Evolutionary conservation across 2,113 vertebrate species (phyloP).

Genomic region (Sorex fumeus): DNA sequence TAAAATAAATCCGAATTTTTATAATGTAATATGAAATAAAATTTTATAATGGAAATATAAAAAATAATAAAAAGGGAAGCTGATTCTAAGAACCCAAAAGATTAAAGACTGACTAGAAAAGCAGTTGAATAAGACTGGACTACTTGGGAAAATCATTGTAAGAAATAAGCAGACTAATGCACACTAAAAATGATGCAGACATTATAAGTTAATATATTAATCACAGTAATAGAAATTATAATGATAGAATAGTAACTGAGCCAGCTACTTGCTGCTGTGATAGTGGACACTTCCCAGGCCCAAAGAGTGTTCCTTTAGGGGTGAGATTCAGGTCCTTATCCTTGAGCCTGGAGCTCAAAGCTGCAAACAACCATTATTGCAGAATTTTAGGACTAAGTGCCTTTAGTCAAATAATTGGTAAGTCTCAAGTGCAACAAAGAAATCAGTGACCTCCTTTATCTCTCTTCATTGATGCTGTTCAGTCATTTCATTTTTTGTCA

Average conservation of each 20-base stretch:
- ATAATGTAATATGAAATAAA: neutral
- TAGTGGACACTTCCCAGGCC: neutral
- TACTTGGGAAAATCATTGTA: neutral
- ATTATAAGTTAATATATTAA: constrained; percentile 24
- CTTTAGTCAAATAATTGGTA: neutral
- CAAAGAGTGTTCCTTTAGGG: neutral
- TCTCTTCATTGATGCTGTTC: neutral
- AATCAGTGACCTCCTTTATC: neutral
- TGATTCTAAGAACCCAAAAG: neutral
- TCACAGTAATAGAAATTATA: neutral
- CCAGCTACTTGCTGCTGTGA: neutral
- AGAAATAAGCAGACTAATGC: neutral
- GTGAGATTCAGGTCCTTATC: neutral
- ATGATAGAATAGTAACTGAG: neutral
- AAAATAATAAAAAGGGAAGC: neutral
- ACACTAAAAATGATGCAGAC: neutral
- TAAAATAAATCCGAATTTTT: neutral
- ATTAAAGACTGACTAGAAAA: neutral
- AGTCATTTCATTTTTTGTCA: neutral
- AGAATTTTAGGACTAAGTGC: neutral
- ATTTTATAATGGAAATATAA: neutral
- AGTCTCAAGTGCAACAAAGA: neutral
- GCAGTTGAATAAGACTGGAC: neutral
- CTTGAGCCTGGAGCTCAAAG: neutral
- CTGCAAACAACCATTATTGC: neutral